These are phyloP conservation scores for Plotosus lineatus DNA, from an alignment of 2,113 vertebrate genomes.

Conservation along the genomic window DNA sequence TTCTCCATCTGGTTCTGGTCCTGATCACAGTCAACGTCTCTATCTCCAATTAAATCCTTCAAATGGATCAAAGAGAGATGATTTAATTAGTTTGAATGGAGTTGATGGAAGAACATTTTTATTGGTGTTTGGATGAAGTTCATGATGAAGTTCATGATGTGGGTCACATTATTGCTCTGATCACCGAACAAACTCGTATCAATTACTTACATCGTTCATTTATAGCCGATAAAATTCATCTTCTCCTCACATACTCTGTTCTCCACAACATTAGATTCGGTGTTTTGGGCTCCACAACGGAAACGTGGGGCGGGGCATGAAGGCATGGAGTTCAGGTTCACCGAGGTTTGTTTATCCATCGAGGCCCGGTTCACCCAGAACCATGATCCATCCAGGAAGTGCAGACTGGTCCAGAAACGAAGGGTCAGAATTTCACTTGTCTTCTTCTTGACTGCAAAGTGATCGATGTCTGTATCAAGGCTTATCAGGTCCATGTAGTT, in stretches of 20 bases:
- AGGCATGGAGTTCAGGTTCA: background rate
- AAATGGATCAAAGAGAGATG: no score
- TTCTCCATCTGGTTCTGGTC: no score
- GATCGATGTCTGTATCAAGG: background rate
- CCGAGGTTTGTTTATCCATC: background rate
- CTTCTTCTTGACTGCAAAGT: background rate
- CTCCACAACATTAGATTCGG: background rate
- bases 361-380: background rate
- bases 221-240: background rate
- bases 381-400: conserved; percentile 13
- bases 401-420: conserved; percentile 10
- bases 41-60: no score
- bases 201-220: background rate
- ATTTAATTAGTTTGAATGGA: no score
- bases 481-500: conserved; percentile 10
- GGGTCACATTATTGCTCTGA: background rate
- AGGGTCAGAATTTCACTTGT: background rate
- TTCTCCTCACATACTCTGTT: background rate
- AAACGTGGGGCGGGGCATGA: background rate
- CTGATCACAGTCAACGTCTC: no score
- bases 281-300: background rate
- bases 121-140: no score
- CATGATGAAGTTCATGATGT: no score
- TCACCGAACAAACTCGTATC: background rate
- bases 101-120: no score